Conservation (phyloP, 2,797 vertebrate genomes). For the Sebastes trivittatus region DNA sequence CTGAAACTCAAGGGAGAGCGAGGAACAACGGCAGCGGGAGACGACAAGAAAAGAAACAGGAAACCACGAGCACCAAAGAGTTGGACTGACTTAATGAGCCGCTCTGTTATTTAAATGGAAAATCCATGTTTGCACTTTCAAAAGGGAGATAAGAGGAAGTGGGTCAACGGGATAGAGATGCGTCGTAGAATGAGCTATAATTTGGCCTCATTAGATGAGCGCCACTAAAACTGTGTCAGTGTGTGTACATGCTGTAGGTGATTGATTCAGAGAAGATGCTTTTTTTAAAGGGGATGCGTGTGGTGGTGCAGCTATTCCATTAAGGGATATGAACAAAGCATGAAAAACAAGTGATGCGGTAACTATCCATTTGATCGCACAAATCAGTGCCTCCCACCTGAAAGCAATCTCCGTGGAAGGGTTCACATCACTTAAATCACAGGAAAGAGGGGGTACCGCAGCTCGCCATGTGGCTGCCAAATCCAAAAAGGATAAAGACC, state of each 20-base stretch:
- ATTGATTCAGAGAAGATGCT: constrained; percentile 25
- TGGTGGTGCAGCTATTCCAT: constrained; percentile 18
- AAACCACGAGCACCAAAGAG: constrained; percentile 14
- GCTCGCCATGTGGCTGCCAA: constrained; percentile 21
- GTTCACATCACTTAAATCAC: constrained; percentile 21
- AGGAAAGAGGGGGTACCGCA: constrained; percentile 13
- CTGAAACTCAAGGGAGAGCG: constrained; percentile 10
- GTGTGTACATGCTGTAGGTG: constrained; percentile 22
- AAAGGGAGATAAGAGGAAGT: constrained; percentile 65
- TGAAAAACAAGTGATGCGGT: constrained; percentile 48
- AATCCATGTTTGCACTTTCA: constrained; percentile 66
- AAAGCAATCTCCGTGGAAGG: constrained; percentile 46
- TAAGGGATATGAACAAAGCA: constrained; percentile 49
- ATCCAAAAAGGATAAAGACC: constrained; percentile 27
- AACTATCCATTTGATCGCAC: constrained; percentile 63
- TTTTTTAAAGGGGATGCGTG: not conserved
- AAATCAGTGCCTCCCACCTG: constrained; percentile 62
- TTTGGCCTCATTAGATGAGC: constrained; percentile 65
- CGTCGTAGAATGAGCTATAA: constrained; percentile 39
- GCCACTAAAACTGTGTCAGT: constrained; percentile 40
- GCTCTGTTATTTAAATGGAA: constrained; percentile 64
- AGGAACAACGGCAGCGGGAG: constrained; percentile 20
- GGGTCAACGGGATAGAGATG: constrained; percentile 64
- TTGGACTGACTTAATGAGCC: constrained; percentile 59
- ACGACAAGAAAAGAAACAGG: constrained; percentile 37